Percentiles rank a stretch among this genome's conserved stretches.
phyloP scores from a whole-genome alignment of 2,888 invertebrate species.

The Acanthosepion esculentum region DNA sequence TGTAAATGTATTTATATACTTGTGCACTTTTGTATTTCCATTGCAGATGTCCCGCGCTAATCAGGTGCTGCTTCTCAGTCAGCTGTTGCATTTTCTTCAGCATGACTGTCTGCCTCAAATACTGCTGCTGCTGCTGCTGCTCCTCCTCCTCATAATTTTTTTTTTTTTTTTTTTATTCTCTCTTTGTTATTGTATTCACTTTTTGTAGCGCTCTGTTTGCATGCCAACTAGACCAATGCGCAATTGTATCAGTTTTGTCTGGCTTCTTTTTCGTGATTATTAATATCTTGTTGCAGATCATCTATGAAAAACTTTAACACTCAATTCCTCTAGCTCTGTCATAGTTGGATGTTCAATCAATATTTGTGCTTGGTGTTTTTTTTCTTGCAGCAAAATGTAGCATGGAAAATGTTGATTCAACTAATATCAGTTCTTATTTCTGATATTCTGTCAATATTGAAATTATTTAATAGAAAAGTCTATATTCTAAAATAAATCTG shows the following conservation, averaged over 20 bases:
- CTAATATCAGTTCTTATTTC: neutral
- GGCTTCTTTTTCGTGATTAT: neutral
- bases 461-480: neutral
- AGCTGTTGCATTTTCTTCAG: neutral
- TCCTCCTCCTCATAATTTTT: neutral
- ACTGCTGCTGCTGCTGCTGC: neutral
- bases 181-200: neutral
- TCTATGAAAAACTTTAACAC: neutral
- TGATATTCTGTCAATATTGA: neutral
- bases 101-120: conserved; percentile 3
- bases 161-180: neutral
- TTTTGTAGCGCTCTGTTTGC: conserved; percentile 4
- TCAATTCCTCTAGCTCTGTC: neutral
- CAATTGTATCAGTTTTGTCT: neutral
- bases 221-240: neutral
- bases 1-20: neutral
- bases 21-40: neutral
- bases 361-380: neutral
- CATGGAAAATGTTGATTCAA: neutral
- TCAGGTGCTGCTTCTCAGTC: neutral
- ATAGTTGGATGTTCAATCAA: neutral
- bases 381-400: neutral
- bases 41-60: neutral
- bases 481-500: no score
- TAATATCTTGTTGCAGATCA: conserved; percentile 20